Conservation (phyloP, 2,888 invertebrate genomes). For the Chymomyza fuscimana region DNA sequence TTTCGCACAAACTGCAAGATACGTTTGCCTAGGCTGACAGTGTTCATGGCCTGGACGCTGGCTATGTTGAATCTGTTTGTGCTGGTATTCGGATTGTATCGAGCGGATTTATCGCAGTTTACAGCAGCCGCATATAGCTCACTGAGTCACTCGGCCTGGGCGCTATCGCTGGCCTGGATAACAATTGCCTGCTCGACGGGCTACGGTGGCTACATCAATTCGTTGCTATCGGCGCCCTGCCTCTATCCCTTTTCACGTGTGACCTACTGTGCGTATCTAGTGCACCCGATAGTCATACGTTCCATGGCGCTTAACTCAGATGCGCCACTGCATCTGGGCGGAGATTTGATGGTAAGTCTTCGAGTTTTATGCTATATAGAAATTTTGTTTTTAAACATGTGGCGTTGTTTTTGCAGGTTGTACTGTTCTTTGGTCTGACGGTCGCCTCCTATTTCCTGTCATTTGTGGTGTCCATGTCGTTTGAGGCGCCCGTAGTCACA, state of each 20-base stretch:
- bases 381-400: not conserved
- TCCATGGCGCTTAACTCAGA: slow-evolving; percentile 90
- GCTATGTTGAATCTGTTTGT: slow-evolving; percentile 85
- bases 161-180: slow-evolving; percentile 89
- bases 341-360: slow-evolving; percentile 85
- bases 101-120: slow-evolving; percentile 84
- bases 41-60: slow-evolving; percentile 86
- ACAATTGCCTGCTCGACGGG: slow-evolving; percentile 92
- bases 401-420: slow-evolving; percentile 82
- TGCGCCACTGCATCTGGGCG: slow-evolving; percentile 89
- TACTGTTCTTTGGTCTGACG: slow-evolving; percentile 90
- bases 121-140: slow-evolving; percentile 90
- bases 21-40: slow-evolving; percentile 85
- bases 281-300: slow-evolving; percentile 91
- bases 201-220: slow-evolving; percentile 89
- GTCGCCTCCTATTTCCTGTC: slow-evolving; percentile 88
- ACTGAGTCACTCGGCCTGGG: slow-evolving; percentile 91
- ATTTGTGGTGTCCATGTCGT: slow-evolving; percentile 89
- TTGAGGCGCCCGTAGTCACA: slow-evolving; percentile 92
- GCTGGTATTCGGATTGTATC: slow-evolving; percentile 89
- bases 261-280: slow-evolving; percentile 92
- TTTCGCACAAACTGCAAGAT: slow-evolving; percentile 91
- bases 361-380: not conserved
- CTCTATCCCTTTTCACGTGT: slow-evolving; percentile 92
- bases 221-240: slow-evolving; percentile 86